Conservation (phyloP, 2,797 vertebrate genomes). For the Numenius phaeopus region DNA sequence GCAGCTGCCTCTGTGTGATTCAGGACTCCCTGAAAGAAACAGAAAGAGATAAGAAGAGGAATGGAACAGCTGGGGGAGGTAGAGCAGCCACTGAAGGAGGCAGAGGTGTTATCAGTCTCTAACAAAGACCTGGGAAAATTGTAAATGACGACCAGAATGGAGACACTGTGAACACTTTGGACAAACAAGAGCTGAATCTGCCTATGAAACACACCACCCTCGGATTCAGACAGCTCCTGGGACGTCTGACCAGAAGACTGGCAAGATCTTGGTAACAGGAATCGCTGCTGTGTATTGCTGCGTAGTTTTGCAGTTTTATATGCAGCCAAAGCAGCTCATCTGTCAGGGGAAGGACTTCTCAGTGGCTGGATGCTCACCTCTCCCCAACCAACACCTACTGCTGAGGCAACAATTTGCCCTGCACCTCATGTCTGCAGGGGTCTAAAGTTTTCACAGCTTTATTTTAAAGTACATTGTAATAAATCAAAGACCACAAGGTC, state of each 20-base stretch:
- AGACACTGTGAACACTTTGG: background rate
- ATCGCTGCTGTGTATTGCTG: background rate
- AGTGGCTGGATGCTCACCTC: background rate
- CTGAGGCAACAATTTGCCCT: background rate
- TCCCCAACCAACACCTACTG: background rate
- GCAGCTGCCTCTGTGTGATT: background rate
- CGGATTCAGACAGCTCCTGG: background rate
- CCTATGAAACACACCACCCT: background rate
- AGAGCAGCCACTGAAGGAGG: background rate
- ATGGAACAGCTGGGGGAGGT: background rate
- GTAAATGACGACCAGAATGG: background rate
- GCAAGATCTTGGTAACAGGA: background rate
- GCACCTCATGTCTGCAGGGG: background rate
- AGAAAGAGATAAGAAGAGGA: background rate
- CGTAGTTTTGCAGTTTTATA: background rate
- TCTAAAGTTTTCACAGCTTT: background rate
- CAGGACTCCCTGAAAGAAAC: background rate
- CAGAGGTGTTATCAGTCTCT: background rate
- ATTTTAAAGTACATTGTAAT: background rate
- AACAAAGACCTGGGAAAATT: background rate
- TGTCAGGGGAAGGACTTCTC: background rate
- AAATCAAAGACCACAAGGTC: background rate
- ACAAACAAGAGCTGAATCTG: background rate
- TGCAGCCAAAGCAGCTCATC: background rate
- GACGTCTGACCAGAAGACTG: background rate